These are phyloP conservation scores for Acrobasis suavella DNA, from an alignment of 2,888 invertebrate genomes.

Conservation along the genomic window DNA sequence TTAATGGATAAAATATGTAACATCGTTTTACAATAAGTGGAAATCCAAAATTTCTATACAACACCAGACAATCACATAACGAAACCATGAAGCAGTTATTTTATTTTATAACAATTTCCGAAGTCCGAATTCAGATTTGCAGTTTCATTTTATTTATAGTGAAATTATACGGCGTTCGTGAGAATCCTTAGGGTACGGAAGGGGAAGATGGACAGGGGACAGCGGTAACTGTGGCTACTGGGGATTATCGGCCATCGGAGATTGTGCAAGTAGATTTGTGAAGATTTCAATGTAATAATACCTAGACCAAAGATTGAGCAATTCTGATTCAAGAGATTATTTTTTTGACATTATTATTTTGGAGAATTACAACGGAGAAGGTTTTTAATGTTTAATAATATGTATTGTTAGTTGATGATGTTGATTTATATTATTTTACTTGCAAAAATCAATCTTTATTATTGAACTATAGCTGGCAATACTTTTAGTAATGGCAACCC, in stretches of 20 bases:
- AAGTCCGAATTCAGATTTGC: slow-evolving; percentile 62
- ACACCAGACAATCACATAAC: too few species aligned
- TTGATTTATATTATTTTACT: too few species aligned
- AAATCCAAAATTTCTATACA: too few species aligned
- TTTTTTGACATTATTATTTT: background rate
- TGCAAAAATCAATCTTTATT: too few species aligned
- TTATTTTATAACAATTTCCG: slow-evolving; percentile 16
- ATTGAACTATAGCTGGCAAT: too few species aligned
- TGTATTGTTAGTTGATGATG: too few species aligned
- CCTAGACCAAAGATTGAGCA: background rate
- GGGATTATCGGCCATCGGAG: slow-evolving; percentile 21
- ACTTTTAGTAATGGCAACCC: too few species aligned
- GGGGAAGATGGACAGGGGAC: slow-evolving; percentile 21
- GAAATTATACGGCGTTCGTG: slow-evolving; percentile 74
- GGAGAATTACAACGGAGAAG: too few species aligned
- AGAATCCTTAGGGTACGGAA: slow-evolving; percentile 51
- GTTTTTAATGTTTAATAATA: too few species aligned
- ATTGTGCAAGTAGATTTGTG: slow-evolving; percentile 35
- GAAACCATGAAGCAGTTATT: background rate
- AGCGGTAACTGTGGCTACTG: slow-evolving; percentile 9
- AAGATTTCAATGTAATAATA: slow-evolving; percentile 10
- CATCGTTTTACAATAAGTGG: too few species aligned
- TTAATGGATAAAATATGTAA: too few species aligned
- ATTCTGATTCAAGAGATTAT: background rate
- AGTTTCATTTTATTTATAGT: slow-evolving; percentile 77